Percentiles rank a stretch among this genome's conserved stretches.
Evolutionary conservation across 2,113 vertebrate genomes (phyloP).

Genomic region (Malurus alboscapulatus): DNA sequence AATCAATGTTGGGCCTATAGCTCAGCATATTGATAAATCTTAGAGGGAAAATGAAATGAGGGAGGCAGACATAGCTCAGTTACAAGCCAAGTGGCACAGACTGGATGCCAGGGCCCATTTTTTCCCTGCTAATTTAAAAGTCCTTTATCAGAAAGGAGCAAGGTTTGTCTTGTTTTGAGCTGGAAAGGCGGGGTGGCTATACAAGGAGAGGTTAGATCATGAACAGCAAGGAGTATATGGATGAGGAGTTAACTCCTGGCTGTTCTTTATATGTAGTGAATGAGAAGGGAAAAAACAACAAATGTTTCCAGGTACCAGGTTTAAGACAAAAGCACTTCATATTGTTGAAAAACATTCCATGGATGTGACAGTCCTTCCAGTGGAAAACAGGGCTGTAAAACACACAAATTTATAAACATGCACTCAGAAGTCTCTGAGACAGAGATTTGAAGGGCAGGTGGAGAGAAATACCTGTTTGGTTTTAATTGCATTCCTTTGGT

Average conservation of each 20-base stretch:
- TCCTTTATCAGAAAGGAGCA: not conserved
- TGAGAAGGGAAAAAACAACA: not conserved
- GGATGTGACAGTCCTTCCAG: not conserved
- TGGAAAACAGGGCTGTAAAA: not conserved
- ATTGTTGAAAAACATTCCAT: not conserved
- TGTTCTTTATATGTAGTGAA: not conserved
- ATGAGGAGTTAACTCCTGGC: not conserved
- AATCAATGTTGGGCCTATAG: not conserved
- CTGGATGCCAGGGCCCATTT: not conserved
- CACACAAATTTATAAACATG: not conserved
- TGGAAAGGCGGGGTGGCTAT: not conserved
- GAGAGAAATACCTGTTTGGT: not conserved
- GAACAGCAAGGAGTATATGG: not conserved
- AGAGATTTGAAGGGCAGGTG: not conserved
- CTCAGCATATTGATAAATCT: not conserved
- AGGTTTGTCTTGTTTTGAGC: not conserved
- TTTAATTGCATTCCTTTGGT: not conserved
- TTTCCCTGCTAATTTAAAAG: not conserved
- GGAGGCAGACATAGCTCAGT: not conserved
- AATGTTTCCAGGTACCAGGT: not conserved
- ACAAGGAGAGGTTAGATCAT: not conserved
- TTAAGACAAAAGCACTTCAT: not conserved
- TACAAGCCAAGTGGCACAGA: not conserved
- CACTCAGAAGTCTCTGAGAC: not conserved
- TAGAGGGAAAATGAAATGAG: not conserved